Evolutionary conservation across 2,113 vertebrate genomes (phyloP).

Genomic region (Sapayoa aenigma): DNA sequence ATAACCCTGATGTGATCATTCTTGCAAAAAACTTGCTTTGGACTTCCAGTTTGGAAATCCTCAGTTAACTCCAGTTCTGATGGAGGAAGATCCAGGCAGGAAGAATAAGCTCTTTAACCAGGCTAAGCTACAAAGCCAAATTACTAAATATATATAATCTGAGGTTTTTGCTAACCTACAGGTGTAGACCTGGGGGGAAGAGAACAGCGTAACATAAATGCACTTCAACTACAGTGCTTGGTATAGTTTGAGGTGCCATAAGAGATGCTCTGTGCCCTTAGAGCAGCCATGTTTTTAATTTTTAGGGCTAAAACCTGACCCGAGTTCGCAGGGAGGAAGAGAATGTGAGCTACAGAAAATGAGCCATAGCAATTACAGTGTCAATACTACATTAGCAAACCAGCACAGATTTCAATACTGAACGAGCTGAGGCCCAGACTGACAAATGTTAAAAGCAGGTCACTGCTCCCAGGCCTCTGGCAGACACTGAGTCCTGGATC

Average conservation of each 20-base stretch:
- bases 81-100: background rate
- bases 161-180: background rate
- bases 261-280: background rate
- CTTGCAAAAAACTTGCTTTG: background rate
- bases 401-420: background rate
- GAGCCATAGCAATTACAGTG: background rate
- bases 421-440: background rate
- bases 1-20: background rate
- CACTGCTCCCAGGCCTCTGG: background rate
- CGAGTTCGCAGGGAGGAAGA: background rate
- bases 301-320: background rate
- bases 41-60: background rate
- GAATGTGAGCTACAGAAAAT: background rate
- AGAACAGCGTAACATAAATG: background rate
- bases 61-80: background rate
- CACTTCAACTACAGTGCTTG: background rate
- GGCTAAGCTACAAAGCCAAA: background rate
- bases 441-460: background rate
- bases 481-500: background rate
- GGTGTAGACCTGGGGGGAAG: background rate
- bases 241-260: background rate
- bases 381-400: background rate
- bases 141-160: conserved; percentile 10
- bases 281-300: background rate
- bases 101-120: conserved; percentile 18